These are phyloP conservation scores for Drepana falcataria DNA, from an alignment of 2,888 invertebrate genomes.

Conservation along the genomic window DNA sequence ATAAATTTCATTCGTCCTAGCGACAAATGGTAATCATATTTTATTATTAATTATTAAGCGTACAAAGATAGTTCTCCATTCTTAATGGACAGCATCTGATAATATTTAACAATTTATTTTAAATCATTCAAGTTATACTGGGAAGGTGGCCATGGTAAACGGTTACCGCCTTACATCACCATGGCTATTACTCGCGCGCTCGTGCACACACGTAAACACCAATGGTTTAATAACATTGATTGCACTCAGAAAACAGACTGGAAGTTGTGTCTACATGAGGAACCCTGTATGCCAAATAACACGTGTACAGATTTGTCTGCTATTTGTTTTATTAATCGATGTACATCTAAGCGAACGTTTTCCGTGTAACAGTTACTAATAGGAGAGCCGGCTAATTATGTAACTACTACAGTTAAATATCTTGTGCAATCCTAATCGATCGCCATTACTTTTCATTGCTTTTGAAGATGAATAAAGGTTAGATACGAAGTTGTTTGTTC, in stretches of 20 bases:
- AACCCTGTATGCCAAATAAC: constrained; percentile 19
- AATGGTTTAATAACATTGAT: too few relatives aligned
- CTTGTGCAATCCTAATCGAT: constrained; percentile 33
- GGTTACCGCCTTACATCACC: too few relatives aligned
- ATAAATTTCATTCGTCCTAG: too few relatives aligned
- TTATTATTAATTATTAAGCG: too few relatives aligned
- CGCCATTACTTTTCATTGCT: constrained; percentile 26
- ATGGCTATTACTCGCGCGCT: too few relatives aligned
- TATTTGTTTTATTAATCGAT: constrained; percentile 47
- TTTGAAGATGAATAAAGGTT: neutral
- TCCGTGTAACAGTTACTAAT: constrained; percentile 46
- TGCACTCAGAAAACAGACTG: neutral
- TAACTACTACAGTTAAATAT: constrained; percentile 39
- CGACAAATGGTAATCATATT: too few relatives aligned
- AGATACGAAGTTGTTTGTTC: neutral
- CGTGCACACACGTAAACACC: too few relatives aligned
- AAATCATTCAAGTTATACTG: too few relatives aligned
- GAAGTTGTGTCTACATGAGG: constrained; percentile 23
- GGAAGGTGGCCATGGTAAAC: too few relatives aligned
- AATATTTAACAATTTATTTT: too few relatives aligned
- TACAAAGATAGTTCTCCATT: too few relatives aligned
- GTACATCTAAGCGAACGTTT: constrained; percentile 45
- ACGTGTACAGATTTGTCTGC: constrained; percentile 30
- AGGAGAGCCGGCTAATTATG: constrained; percentile 44
- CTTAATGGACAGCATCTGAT: too few relatives aligned